These are phyloP conservation scores for Plotosus lineatus DNA, from an alignment of 2,113 vertebrate species.

Conservation along the genomic window DNA sequence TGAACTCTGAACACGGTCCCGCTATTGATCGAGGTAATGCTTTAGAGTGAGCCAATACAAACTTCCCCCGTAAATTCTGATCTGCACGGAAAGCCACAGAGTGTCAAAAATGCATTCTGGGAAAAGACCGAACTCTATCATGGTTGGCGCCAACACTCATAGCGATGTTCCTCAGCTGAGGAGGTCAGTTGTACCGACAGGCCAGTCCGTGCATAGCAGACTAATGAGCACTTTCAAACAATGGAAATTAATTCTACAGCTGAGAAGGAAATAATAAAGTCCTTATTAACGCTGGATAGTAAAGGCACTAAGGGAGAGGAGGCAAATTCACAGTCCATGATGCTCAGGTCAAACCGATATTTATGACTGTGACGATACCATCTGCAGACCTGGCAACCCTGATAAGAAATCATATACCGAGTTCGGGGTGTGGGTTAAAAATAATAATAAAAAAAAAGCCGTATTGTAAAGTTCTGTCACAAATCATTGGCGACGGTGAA, in stretches of 20 bases:
- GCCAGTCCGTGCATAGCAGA: slow-evolving; percentile 36
- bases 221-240: slow-evolving; percentile 34
- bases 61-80: slow-evolving; percentile 23
- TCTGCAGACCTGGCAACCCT: slow-evolving; percentile 4
- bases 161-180: slow-evolving; percentile 28
- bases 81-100: slow-evolving; percentile 17
- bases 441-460: too few species aligned
- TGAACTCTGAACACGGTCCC: slow-evolving; percentile 5
- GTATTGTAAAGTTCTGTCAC: not conserved
- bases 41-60: slow-evolving; percentile 17
- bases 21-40: slow-evolving; percentile 27
- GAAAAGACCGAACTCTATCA: slow-evolving; percentile 26
- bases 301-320: slow-evolving; percentile 34
- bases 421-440: not conserved
- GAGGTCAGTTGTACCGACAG: slow-evolving; percentile 34
- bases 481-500: not conserved
- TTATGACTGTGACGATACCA: slow-evolving; percentile 29
- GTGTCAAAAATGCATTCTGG: slow-evolving; percentile 24
- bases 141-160: slow-evolving; percentile 1
- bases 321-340: slow-evolving; percentile 39
- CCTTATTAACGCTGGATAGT: slow-evolving; percentile 31
- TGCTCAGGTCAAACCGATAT: slow-evolving; percentile 45
- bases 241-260: slow-evolving; percentile 39
- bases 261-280: slow-evolving; percentile 1
- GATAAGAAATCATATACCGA: not conserved